Evolutionary conservation across 2,888 invertebrate genomes (phyloP).

Genomic region (Pardosa pseudoannulata): DNA sequence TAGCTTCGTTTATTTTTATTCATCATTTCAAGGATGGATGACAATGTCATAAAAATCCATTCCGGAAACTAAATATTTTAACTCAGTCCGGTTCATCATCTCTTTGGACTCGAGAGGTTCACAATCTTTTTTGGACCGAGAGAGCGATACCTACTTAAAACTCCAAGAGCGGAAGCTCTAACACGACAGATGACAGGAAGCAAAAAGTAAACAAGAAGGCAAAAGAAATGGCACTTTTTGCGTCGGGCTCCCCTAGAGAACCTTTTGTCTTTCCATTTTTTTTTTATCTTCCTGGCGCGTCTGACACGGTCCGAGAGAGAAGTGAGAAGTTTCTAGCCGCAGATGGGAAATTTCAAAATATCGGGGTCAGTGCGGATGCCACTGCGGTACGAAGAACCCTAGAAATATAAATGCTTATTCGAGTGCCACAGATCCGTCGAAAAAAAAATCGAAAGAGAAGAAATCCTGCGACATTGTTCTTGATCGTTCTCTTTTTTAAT

Average conservation of each 20-base stretch:
- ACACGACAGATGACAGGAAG: conserved; percentile 6
- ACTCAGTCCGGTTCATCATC: too few species aligned
- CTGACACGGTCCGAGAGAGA: neutral
- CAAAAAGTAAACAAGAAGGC: neutral
- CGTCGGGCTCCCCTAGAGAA: neutral
- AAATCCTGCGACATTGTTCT: neutral
- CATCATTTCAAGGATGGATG: too few species aligned
- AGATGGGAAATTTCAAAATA: conserved; percentile 12
- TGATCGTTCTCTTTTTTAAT: neutral
- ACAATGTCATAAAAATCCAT: too few species aligned
- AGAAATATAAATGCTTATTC: neutral
- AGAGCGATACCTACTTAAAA: neutral
- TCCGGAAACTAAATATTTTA: too few species aligned
- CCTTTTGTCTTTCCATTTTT: neutral
- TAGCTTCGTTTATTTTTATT: too few species aligned
- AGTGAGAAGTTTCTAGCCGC: neutral
- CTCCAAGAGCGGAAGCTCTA: neutral
- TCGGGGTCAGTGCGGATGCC: conserved; percentile 4
- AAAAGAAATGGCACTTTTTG: neutral
- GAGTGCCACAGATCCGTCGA: neutral
- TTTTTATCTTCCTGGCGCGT: neutral
- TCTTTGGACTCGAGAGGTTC: too few species aligned
- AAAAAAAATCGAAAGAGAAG: neutral
- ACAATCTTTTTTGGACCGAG: neutral
- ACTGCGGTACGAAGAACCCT: neutral